Base-by-base conservation (phyloP, 2,113 vertebrate genomes). In the Pardalotus punctatus region DNA sequence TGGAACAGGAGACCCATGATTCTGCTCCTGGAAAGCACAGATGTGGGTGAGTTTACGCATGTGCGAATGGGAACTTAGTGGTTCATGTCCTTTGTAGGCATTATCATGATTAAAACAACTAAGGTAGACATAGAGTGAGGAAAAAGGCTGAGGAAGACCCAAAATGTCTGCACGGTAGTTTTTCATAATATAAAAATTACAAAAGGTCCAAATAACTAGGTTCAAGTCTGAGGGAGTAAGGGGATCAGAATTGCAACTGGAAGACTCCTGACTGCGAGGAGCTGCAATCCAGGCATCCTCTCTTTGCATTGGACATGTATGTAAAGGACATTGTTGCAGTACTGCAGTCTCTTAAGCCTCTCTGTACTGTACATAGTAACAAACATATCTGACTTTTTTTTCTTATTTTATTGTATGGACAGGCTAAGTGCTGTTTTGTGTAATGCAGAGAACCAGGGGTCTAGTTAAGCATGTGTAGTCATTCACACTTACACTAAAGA, bases 251-350 rank as follows among this genome's bases (percentile, higher is more conserved):
- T 90, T 33, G 35, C 45, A 88, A 48, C 40, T 42, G 48, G 33
- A 81, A 92, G 38, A 23, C 20, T 81, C 29, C 36, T 50, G 35
- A 27, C 28, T 72, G 22, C 77, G 38, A 83, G 50, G 7, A 89
- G 1, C 9, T 0, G 0, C 4, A 4, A 20, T 62, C 25, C 45
- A 82, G 47, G 65, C 22, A 40, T 42, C 50, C 16, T 27, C 11
- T 21, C 31, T 62, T 73, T 23, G 66, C 50, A 38, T 1, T 48
- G 33, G 21, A 45, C 16, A 14, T 0, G 0, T 33, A 14, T 16
- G 16, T 54, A 77, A 40, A 51, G 36, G 45, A 72, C 21, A n/a
- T 10, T 40, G 13, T 58, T 60, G 29, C n/a, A 60, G 45, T 53
- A 43, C 58, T 72, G 43, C 40, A 90, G 31, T 24, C 4, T 5